Evolutionary conservation across 2,113 vertebrate genomes (phyloP), one percentile per base, ranked within the genome.

Genomic region (Oenanthe melanoleuca): DNA sequence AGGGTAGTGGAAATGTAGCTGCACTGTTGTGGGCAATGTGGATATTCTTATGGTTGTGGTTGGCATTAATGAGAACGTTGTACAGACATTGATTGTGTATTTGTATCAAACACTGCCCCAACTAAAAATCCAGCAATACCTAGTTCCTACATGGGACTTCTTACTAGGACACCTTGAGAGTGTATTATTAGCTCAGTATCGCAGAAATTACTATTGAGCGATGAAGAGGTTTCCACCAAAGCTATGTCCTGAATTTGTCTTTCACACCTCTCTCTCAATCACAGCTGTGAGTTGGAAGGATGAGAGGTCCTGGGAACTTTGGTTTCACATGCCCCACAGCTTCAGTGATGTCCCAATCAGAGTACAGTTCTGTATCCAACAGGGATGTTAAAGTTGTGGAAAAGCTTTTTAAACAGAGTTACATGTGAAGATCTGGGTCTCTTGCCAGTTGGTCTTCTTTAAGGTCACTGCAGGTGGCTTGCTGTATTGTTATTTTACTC

Each of bases 171-270:
- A 57, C 22, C 37, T 82, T 6, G 15, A 44, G 8, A 31, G 12
- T 7, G 11, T 82, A 19, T 42, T 79, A 45, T 16, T 60, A 29
- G 9, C 7, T 71, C 17, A 2, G 1, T 52, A 60, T 75, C 53
- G 22, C 29, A 61, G 64, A 92, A 90, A 24, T 57, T 0, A 15
- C 13, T 55, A 1, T 3, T 34, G 31, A 66, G 5, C 0, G 0
- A 64, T 59, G 53, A 79, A 72, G 34, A 47, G 8, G 70, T 80
- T 87, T 70, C 17, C n/a, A 61, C 19, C 37, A 53, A 83, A 69
- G 8, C 49, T 55, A 14, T 2, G 1, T 0, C 0, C 12, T 86
- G 18, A 66, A n/a, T 81, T 80, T 92, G 18, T 73, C 77, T 65
- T 88, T 38, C 14, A 19, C 3, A 21, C 14, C 0, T 3, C 3